A percentile compares a stretch with the other conserved stretches of the same genome.
Conservation (phyloP, 2,888 invertebrate genomes). For the Brenthis ino region DNA sequence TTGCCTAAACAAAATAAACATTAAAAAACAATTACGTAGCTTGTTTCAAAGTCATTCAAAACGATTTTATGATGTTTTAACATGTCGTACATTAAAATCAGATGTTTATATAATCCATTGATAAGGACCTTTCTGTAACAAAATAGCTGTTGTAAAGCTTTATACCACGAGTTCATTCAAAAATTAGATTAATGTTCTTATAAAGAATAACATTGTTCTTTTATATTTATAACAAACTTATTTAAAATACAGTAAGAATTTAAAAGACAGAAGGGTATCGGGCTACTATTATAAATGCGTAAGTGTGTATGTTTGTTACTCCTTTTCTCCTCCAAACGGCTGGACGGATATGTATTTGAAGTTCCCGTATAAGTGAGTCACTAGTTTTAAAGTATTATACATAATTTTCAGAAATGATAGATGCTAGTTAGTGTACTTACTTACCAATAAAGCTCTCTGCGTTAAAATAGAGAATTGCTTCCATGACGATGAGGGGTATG, state of each 20-base stretch:
- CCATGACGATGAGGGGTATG: constrained; percentile 70
- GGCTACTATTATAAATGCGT: no score
- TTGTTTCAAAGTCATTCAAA: constrained; percentile 8
- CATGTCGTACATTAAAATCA: background rate
- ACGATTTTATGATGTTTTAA: background rate
- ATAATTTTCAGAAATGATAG: no score
- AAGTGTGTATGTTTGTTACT: no score
- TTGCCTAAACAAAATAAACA: constrained; percentile 59
- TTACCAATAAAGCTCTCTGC: constrained; percentile 68
- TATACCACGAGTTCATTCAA: background rate
- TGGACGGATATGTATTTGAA: no score
- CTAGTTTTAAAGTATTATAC: no score
- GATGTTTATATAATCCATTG: background rate
- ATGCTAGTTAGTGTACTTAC: constrained; percentile 25
- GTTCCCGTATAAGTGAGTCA: no score
- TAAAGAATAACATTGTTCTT: no score
- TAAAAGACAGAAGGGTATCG: no score
- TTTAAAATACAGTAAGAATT: no score
- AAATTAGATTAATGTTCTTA: background rate
- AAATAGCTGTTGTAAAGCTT: background rate
- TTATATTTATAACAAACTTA: no score
- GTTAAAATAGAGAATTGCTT: constrained; percentile 70
- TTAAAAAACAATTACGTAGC: constrained; percentile 4
- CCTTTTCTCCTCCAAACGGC: no score
- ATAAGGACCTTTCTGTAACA: no score